phyloP scores from a whole-genome alignment of 2,888 invertebrate species.

The Limenitis camilla region DNA sequence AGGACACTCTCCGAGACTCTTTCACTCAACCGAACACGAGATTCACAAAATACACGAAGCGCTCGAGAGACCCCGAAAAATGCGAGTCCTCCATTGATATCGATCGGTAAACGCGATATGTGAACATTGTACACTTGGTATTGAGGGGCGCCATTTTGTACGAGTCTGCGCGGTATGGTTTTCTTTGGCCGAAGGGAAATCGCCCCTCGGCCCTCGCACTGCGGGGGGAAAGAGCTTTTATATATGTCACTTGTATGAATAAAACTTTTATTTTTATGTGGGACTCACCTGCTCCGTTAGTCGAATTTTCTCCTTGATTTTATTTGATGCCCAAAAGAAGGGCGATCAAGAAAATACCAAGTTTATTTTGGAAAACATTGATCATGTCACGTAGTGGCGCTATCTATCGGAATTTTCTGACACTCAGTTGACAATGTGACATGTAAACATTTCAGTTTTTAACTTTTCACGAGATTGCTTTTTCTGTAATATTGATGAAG shows the following conservation, averaged over 20 bases:
- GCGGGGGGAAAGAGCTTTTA: slow-evolving; percentile 59
- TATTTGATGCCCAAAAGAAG: slow-evolving; percentile 34
- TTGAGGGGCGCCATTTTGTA: slow-evolving; percentile 79
- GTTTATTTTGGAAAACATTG: slow-evolving; percentile 72
- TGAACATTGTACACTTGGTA: slow-evolving; percentile 66
- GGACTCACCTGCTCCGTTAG: slow-evolving; percentile 49
- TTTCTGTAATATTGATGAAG: not conserved
- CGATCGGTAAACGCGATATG: slow-evolving; percentile 76
- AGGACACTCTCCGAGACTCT: slow-evolving; percentile 66
- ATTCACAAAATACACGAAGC: slow-evolving; percentile 57
- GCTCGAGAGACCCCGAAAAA: slow-evolving; percentile 66
- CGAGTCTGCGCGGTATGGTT: slow-evolving; percentile 79
- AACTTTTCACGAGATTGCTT: no score
- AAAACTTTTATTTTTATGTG: slow-evolving; percentile 27
- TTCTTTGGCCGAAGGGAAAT: slow-evolving; percentile 65
- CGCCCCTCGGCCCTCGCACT: slow-evolving; percentile 64
- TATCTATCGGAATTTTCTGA: slow-evolving; percentile 48
- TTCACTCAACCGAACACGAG: slow-evolving; percentile 57
- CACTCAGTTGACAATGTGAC: slow-evolving; percentile 45
- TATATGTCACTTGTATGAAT: slow-evolving; percentile 34
- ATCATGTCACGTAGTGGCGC: slow-evolving; percentile 56
- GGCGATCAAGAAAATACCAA: slow-evolving; percentile 54
- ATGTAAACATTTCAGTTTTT: slow-evolving; percentile 24
- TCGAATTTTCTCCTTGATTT: slow-evolving; percentile 34
- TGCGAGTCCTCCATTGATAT: slow-evolving; percentile 75